Evolutionary conservation across 2,888 invertebrate genomes (phyloP).

Genomic region (Calliphora vomitoria): DNA sequence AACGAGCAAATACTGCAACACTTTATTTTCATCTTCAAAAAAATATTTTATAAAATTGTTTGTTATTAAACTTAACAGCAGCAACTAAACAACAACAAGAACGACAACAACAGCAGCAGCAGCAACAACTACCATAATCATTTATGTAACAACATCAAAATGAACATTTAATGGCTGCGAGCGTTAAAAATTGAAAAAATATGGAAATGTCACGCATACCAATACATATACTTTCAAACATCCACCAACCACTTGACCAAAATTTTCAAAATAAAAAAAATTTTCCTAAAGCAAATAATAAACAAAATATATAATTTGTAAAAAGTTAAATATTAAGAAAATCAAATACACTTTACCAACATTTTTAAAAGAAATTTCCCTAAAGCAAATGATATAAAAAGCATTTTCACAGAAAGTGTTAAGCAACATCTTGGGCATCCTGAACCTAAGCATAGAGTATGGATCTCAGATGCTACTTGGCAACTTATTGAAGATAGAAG

Average conservation of each 20-base stretch:
- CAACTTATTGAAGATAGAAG: no score
- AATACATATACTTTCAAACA: not conserved
- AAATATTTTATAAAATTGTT: slow-evolving; percentile 3
- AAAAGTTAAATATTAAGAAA: no score
- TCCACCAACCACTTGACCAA: not conserved
- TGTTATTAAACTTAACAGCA: slow-evolving; percentile 5
- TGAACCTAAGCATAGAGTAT: no score
- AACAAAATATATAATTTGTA: no score
- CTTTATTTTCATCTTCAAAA: slow-evolving; percentile 28
- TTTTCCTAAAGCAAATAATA: no score
- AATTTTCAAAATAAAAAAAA: not conserved
- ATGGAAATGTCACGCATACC: slow-evolving; percentile 26
- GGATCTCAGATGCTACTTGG: no score
- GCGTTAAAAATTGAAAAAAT: slow-evolving; percentile 15
- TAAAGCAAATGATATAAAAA: no score
- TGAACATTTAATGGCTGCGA: slow-evolving; percentile 24
- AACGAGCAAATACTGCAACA: not conserved
- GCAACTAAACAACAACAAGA: slow-evolving; percentile 18
- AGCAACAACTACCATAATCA: slow-evolving; percentile 34
- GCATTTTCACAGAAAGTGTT: no score
- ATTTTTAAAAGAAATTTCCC: no score
- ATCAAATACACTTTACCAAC: no score
- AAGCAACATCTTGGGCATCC: no score
- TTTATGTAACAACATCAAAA: slow-evolving; percentile 42
- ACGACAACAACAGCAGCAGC: not conserved